These are phyloP conservation scores for Agrochola macilenta DNA, from an alignment of 2,888 invertebrate species.

Conservation along the genomic window DNA sequence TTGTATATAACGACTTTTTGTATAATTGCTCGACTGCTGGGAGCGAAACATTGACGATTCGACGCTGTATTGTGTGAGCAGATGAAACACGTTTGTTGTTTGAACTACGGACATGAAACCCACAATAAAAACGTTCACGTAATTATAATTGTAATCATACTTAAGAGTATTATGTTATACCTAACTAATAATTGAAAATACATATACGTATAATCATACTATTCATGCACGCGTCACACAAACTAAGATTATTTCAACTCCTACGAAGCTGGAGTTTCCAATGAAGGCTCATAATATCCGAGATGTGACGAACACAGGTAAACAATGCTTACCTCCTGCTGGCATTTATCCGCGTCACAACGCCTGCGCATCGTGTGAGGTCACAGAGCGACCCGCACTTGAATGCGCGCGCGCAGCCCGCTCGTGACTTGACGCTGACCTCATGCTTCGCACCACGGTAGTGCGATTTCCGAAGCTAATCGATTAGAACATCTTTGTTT, in stretches of 20 bases:
- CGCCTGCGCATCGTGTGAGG: constrained; percentile 59
- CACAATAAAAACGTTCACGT: constrained; percentile 14
- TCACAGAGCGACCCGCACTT: constrained; percentile 47
- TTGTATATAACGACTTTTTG: constrained; percentile 55
- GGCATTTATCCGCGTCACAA: constrained; percentile 53
- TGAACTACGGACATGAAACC: constrained; percentile 18
- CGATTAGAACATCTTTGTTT: constrained; percentile 44
- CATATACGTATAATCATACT: background rate
- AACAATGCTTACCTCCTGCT: constrained; percentile 31
- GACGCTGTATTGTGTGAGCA: constrained; percentile 20
- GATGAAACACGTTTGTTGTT: constrained; percentile 21
- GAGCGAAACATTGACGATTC: constrained; percentile 24
- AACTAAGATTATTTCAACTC: background rate
- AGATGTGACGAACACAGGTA: constrained; percentile 47
- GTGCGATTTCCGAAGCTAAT: constrained; percentile 42
- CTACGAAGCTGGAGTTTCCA: constrained; percentile 34
- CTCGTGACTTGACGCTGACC: constrained; percentile 68
- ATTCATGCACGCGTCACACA: constrained; percentile 3
- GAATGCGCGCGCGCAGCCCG: constrained; percentile 42
- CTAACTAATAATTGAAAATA: background rate
- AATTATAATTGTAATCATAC: background rate
- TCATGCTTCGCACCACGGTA: constrained; percentile 56
- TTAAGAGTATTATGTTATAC: constrained; percentile 16
- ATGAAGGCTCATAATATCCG: constrained; percentile 12
- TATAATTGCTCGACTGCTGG: constrained; percentile 45